Evolutionary conservation across 2,888 invertebrate genomes (phyloP), one percentile per base, ranked within the genome.

Genomic region (Sinotaia quadrata): DNA sequence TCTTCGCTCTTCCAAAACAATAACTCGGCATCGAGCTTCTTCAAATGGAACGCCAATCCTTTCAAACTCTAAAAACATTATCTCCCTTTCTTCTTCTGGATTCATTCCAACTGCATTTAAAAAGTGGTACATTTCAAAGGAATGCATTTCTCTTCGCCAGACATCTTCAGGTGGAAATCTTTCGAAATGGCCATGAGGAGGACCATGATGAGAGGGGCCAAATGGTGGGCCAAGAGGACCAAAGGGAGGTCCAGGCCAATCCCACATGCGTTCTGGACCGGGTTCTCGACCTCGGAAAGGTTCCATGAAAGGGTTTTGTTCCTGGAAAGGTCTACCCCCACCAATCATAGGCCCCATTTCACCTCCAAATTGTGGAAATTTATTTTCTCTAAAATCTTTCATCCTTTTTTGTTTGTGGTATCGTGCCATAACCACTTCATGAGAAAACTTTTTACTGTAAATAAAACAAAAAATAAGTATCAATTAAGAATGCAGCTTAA

Each of bases 1-100:
- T 49, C 71, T 61, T 18, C 71, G 65, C 2, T 71, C 71, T 5
- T 74, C 58, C 54, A 69, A 63, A 12, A 71, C 68, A 36, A 71
- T 66, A 37, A 75, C 51, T 15, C 74, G 60, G 8, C 66, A 54
- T 44, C 68, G 59, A 37, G 75, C 73, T 4, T 47, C 49, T n/a
- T 62, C 65, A 33, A 37, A 31, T 0, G 65, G 65, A 33, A 49
- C 47, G n/a, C 60, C 51, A 24, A 58, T 67, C 71, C 72, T 67
- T 29, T 72, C 56, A 33, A 56, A 65, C 27, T 65, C 65, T 12
- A 8, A 18, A 12, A 65, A 54, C 65, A 65, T 65, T 5, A 29
- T 27, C 5, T n/a, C 33, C 24, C 54, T 54, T 31, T 36, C 65
- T 47, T 65, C 65, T 21, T 65, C 54, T 31, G 41, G 65, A 24